Base-by-base conservation (phyloP, 2,888 invertebrate genomes). In the Calephelis perditalis region DNA sequence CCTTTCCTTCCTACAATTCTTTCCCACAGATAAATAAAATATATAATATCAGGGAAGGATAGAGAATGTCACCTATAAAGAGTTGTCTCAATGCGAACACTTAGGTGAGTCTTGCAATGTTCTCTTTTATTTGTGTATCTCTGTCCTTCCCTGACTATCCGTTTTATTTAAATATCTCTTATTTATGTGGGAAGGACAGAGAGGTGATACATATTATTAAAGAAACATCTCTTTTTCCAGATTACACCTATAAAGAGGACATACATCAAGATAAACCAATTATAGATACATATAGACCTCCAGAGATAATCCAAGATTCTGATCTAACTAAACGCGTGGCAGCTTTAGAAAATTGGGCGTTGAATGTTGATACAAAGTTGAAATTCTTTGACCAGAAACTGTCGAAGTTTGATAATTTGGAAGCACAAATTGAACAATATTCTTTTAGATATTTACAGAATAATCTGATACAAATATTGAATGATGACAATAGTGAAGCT, bases 91-190 rank as follows among this genome's bases (percentile, higher is more conserved):
- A 78, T 74, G 81, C 78, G 81, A 79, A 82, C 85, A 84, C 86
- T 86, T 83, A 82, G 90, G 90, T 90, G 90, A 88, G 89, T 90
- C 73, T 64, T 65, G 68, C 68, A 71, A 74, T 76, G 70, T 72
- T 77, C 66, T 71, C 71, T 71, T 72, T 65, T 78, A 72, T 74
- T 72, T 76, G 67, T 77, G 73, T 76, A 69, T 77, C 92, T 92
- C 93, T 92, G 92, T 92, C 92, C 93, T 92, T 92, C 92, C 92
- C 92, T 91, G 91, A 49, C 44, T 59, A 45, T 52, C 54, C 57
- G 82, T 82, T 80, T 73, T 71, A 74, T 73, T 75, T 65, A 67
- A 45, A 58, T 46, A 44, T 61, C 68, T 26, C 9, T 15, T 35
- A 7, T 8, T 72, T 74, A 80, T 70, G 84, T 87, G 82, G 91